Conservation (phyloP, 2,888 invertebrate species). For the Cataglyphis cursor region DNA sequence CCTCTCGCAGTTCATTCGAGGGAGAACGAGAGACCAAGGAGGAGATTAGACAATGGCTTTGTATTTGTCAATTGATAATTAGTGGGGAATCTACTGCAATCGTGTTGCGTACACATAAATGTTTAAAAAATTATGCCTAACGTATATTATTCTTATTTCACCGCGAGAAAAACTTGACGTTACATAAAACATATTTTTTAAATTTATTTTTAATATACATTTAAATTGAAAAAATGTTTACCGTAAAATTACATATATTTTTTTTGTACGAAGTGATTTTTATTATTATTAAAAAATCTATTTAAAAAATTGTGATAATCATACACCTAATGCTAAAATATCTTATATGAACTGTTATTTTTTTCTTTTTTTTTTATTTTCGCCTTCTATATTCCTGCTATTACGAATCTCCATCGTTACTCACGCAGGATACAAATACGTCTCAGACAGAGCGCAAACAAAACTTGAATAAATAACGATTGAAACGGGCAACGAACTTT, state of each 20-base stretch:
- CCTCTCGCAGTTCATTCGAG: constrained; percentile 66
- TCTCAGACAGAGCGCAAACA: constrained; percentile 59
- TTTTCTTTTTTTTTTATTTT: neutral
- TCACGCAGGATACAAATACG: neutral
- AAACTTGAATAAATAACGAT: constrained; percentile 70
- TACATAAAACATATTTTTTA: neutral
- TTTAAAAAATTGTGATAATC: neutral
- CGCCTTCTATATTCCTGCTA: neutral
- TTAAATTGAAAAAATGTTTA: neutral
- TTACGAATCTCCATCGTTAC: neutral
- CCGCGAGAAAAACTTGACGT: neutral
- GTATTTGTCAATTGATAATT: constrained; percentile 56
- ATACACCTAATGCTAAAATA: neutral
- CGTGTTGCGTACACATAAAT: constrained; percentile 16
- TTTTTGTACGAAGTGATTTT: neutral
- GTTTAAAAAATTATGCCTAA: constrained; percentile 11
- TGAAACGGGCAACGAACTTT: constrained; percentile 59
- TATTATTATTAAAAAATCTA: too few relatives aligned
- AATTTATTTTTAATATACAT: neutral
- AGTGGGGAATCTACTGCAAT: constrained; percentile 40
- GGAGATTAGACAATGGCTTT: constrained; percentile 63
- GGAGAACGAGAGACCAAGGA: constrained; percentile 31
- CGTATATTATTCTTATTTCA: neutral
- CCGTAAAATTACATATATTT: neutral
- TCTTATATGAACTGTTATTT: neutral